Evolutionary conservation across 2,797 vertebrate genomes (phyloP).

Genomic region (Columba guinea): DNA sequence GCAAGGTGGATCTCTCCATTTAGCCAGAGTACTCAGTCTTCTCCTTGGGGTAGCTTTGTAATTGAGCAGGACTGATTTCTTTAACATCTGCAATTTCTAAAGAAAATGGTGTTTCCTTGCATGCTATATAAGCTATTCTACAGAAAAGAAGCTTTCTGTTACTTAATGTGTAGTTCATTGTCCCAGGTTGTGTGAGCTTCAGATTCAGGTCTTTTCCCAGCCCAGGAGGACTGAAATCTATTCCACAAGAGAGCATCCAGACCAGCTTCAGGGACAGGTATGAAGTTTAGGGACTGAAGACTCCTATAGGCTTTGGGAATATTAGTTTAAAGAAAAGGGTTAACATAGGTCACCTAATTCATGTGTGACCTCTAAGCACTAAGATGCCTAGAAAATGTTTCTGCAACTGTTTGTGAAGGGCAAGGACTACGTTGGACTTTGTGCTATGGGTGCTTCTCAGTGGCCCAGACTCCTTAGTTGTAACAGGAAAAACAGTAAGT

Average conservation of each 20-base stretch:
- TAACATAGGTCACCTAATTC: not conserved
- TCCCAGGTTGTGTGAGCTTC: not conserved
- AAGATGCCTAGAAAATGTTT: not conserved
- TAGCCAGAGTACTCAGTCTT: not conserved
- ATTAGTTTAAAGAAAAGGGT: not conserved
- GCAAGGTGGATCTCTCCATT: not conserved
- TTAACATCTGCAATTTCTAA: not conserved
- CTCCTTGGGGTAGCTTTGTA: not conserved
- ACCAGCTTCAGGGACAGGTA: not conserved
- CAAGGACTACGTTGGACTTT: not conserved
- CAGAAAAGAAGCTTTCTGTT: not conserved
- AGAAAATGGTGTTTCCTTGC: not conserved
- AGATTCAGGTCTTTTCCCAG: not conserved
- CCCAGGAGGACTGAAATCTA: not conserved
- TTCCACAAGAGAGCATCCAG: not conserved
- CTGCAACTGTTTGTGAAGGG: not conserved
- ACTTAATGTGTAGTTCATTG: not conserved
- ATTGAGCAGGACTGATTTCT: not conserved
- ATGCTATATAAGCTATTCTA: not conserved
- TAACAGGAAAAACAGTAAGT: not conserved
- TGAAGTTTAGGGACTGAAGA: not conserved
- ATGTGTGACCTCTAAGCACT: not conserved
- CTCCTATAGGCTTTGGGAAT: not conserved
- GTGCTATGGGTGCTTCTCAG: not conserved
- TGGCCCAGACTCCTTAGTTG: not conserved